Evolutionary conservation across 2,888 invertebrate genomes (phyloP), one percentile per base, ranked within the genome.

Genomic region (Lochmaea crataegi): DNA sequence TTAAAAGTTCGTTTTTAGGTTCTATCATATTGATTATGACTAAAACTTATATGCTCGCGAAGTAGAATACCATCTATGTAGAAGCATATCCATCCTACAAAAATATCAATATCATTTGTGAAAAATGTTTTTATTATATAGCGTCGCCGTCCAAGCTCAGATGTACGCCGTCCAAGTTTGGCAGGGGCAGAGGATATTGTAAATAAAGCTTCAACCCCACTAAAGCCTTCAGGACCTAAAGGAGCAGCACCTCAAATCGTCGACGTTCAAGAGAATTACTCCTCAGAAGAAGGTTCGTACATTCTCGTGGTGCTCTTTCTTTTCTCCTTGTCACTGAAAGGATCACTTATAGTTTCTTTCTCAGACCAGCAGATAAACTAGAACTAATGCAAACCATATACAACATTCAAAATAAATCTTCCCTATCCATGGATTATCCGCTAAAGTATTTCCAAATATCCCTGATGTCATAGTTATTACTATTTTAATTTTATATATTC

Each of bases 251-350:
- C 98, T 56, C 91, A 91, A 79, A 97, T 98, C 86, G 93, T 97
- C 79, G 96, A 97, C 87, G 94, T 96, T 60, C 95, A 97, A 87
- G 96, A 97, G 86, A 98, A 95, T 85, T 97, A 98, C 88, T 95
- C 97, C 61, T 97, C 97, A 73, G 94, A 96, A 87, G 99, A 99
- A 94, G 98, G 98, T 97, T 86, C 22, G 69, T 16, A 41, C 14
- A 9, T 53, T 45, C 12, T 38, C 32, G 32, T 38, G 32, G 32
- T 38, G 9, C 32, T 9, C 7, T 38, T 38, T 38, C 32, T 38
- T 7, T 7, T 7, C 1, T 38, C 32, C 32, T 5, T 32, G 4
- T 0, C 4, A 38, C 32, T 38, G 9, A 38, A 38, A 38, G 32
- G 9, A 38, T 38, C 0, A 38, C 9, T 38, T 38, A 38, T 9